phyloP scores from a whole-genome alignment of 2,888 invertebrate species.

The Polyommatus iphigenia region DNA sequence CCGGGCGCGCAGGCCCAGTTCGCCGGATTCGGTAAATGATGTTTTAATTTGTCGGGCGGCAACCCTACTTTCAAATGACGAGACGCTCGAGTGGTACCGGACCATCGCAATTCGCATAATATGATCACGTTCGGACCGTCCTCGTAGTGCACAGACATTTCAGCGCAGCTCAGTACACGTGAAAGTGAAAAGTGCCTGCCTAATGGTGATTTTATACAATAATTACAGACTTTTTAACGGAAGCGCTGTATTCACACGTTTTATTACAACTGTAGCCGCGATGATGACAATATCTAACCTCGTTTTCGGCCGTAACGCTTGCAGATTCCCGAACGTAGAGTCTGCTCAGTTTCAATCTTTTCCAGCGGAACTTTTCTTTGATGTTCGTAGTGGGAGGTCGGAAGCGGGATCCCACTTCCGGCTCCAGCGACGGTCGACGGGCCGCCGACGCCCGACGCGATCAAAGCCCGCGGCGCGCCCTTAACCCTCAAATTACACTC shows the following conservation, averaged over 20 bases:
- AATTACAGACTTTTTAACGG: neutral
- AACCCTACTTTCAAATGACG: neutral
- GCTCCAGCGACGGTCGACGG: neutral
- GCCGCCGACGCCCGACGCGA: neutral
- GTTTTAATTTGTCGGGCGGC: slow-evolving; percentile 7
- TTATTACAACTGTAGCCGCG: neutral
- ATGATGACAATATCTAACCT: neutral
- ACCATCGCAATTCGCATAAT: neutral
- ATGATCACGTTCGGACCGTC: neutral
- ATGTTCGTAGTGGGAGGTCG: neutral
- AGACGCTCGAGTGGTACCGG: neutral
- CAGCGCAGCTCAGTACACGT: neutral
- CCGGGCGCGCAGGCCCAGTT: neutral
- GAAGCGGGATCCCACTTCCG: neutral
- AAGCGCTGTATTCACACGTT: neutral
- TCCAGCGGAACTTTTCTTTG: neutral
- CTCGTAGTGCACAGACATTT: neutral
- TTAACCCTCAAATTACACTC: slow-evolving; percentile 13
- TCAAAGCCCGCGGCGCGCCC: neutral
- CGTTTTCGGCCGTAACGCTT: neutral
- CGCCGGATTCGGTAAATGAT: neutral
- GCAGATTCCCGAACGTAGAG: neutral
- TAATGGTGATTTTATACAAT: neutral
- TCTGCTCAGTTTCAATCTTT: neutral
- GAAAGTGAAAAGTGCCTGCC: neutral